Base-by-base conservation (phyloP, 1,140 invertebrate genomes). In the Eufriesea mexicana region DNA sequence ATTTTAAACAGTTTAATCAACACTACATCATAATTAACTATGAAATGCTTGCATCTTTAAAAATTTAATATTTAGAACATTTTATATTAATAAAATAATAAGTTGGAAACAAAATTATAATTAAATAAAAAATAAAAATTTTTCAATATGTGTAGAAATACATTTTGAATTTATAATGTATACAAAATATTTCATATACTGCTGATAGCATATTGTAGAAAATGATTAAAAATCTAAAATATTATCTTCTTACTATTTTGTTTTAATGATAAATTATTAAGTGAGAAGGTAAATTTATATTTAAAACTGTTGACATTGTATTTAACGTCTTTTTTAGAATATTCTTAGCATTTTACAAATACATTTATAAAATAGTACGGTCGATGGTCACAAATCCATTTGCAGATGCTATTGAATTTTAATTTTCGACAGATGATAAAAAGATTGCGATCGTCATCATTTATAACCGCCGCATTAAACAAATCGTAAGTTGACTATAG, bases 401-500 rank as follows among this genome's bases (percentile, higher is more conserved):
- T 79, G 4, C 42, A 55, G n/a, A 20, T 18, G 20, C 12, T 18
- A 54, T 61, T 16, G 25, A 42, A 5, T 12, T 5, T 18, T 10
- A 76, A 42, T 67, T 64, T 54, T 51, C 45, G 42, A 28, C 16
- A 76, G 54, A 78, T 75, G 28, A 6, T 14, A 28, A 18, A 10
- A n/a, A 5, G 45, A 70, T 67, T 61, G 9, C n/a, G 16, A 54
- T 61, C 64, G 20, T 35, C 12, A 2, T 18, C 16, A 8, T 47
- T 20, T 59, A 28, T 20, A 12, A 23, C 25, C 20, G 18, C 61
- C 28, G 25, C 20, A 47, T 66, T 42, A 45, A 51, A 61, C 55
- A 54, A 12, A 68, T 83, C 47, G 47, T 45, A 55, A 83, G 55
- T 45, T 16, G 54, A 25, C 47, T n/a, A 47, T 57, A 28, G 54